phyloP scores from a whole-genome alignment of 2,888 invertebrate species.

The Andrena dorsata region DNA sequence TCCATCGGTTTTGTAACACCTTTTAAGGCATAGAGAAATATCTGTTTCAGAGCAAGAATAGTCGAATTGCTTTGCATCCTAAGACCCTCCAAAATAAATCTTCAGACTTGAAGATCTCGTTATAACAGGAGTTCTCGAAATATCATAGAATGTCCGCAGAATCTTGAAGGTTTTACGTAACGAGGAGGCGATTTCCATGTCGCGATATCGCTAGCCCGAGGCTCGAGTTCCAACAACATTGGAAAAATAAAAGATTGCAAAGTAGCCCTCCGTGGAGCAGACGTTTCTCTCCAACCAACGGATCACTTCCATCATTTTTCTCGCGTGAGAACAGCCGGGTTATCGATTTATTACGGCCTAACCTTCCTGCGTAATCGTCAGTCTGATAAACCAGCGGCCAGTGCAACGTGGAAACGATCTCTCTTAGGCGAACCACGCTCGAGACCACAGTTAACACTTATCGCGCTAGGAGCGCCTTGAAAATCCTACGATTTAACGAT shows the following conservation, averaged over 20 bases:
- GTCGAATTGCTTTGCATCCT: too few relatives aligned
- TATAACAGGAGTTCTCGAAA: too few relatives aligned
- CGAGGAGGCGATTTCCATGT: neutral
- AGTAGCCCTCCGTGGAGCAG: neutral
- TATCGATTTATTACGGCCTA: constrained; percentile 43
- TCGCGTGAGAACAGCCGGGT: neutral
- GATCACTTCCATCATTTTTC: constrained; percentile 7
- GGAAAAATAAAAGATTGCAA: neutral
- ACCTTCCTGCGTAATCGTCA: constrained; percentile 30
- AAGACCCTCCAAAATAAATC: too few relatives aligned
- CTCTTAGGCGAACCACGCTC: constrained; percentile 44
- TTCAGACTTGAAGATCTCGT: too few relatives aligned
- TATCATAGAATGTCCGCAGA: too few relatives aligned
- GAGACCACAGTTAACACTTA: constrained; percentile 68
- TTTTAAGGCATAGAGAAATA: too few relatives aligned
- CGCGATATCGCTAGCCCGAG: neutral
- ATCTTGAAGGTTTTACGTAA: neutral
- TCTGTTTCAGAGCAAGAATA: too few relatives aligned
- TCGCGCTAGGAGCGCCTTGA: constrained; percentile 64
- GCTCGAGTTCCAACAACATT: neutral
- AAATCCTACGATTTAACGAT: constrained; percentile 73
- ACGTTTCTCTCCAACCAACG: neutral
- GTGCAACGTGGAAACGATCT: constrained; percentile 48
- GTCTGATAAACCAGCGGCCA: constrained; percentile 45
- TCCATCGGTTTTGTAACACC: too few relatives aligned